These are phyloP conservation scores for Ganaspis sp. DNA, from an alignment of 1,140 invertebrate species.

Conservation along the genomic window DNA sequence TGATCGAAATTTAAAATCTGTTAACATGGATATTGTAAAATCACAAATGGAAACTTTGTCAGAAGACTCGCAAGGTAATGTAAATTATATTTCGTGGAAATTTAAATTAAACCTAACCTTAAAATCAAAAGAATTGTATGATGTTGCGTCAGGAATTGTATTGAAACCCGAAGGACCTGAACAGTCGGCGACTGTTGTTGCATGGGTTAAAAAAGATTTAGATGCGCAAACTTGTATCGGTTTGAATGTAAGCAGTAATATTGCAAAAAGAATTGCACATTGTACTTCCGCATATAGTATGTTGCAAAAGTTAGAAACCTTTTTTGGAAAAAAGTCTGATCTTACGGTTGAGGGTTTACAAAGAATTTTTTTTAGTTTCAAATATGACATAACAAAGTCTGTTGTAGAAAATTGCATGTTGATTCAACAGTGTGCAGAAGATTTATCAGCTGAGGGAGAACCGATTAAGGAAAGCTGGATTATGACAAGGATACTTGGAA, in stretches of 20 bases:
- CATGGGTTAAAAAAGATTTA: slow-evolving; percentile 27
- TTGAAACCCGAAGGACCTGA: slow-evolving; percentile 28
- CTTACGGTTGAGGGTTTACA: slow-evolving; percentile 39
- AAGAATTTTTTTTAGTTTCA: slow-evolving; percentile 44
- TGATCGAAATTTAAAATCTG: too few species aligned
- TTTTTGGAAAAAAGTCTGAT: slow-evolving; percentile 45
- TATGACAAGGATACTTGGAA: slow-evolving; percentile 47
- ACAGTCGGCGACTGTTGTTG: background rate
- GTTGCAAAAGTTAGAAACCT: slow-evolving; percentile 38
- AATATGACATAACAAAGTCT: slow-evolving; percentile 45
- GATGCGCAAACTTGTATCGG: slow-evolving; percentile 9
- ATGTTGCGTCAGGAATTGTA: slow-evolving; percentile 38
- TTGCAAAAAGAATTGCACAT: slow-evolving; percentile 29
- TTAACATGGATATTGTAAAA: slow-evolving; percentile 45
- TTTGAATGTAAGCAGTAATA: slow-evolving; percentile 29
- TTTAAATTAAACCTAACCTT: slow-evolving; percentile 47
- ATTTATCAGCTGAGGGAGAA: slow-evolving; percentile 43
- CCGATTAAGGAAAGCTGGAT: slow-evolving; percentile 48
- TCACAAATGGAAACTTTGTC: slow-evolving; percentile 45
- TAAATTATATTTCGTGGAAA: slow-evolving; percentile 48
- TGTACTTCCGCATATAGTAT: slow-evolving; percentile 36
- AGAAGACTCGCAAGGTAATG: slow-evolving; percentile 35
- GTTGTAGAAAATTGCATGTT: slow-evolving; percentile 48
- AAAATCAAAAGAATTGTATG: slow-evolving; percentile 44
- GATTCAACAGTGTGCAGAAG: slow-evolving; percentile 41